These are phyloP conservation scores for Dichetophora obliterata DNA, from an alignment of 2,888 invertebrate species.

Conservation along the genomic window DNA sequence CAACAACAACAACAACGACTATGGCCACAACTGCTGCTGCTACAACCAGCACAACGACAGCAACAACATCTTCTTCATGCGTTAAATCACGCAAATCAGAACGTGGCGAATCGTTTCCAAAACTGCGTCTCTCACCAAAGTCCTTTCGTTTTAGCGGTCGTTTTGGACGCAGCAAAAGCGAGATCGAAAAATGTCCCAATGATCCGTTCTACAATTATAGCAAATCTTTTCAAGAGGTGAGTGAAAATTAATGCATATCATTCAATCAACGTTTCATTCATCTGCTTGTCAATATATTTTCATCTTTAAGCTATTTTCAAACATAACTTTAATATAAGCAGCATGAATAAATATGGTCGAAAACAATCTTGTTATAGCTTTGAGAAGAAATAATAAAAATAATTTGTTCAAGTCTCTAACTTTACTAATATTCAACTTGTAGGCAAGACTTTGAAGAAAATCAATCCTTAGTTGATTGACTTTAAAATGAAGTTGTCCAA, in stretches of 20 bases:
- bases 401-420: too few species aligned
- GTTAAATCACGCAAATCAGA: constrained; percentile 61
- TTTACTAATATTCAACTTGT: too few species aligned
- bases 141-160: constrained; percentile 68
- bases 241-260: constrained; percentile 12
- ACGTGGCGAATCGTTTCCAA: constrained; percentile 66
- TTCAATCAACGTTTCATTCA: too few species aligned
- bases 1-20: constrained; percentile 23
- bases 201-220: constrained; percentile 66
- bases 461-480: too few species aligned
- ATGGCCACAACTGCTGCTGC: neutral
- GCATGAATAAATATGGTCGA: too few species aligned
- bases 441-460: too few species aligned
- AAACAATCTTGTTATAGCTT: too few species aligned
- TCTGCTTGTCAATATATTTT: too few species aligned
- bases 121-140: constrained; percentile 67
- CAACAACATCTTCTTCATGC: neutral
- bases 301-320: too few species aligned
- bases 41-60: constrained; percentile 14
- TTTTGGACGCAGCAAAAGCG: constrained; percentile 68
- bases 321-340: too few species aligned
- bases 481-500: too few species aligned
- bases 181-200: constrained; percentile 64
- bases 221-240: constrained; percentile 69
- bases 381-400: too few species aligned